A percentile compares a stretch with the other conserved stretches of the same genome.
Conservation (phyloP, 37 sponge, comb jelly and placozoan genomes). For the Axinella damicornis region DNA sequence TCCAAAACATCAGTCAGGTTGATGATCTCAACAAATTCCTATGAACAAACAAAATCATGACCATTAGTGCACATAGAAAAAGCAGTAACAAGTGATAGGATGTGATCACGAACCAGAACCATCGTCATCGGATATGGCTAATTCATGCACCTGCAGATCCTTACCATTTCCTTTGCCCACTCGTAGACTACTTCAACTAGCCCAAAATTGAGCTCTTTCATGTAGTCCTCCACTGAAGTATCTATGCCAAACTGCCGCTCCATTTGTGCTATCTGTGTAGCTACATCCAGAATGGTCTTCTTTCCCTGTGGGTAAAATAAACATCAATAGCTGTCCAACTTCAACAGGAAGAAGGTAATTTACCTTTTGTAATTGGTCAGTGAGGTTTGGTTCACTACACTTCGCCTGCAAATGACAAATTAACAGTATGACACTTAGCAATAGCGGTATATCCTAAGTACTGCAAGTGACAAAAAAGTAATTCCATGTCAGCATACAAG, state of each 20-base stretch:
- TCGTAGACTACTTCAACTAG: conserved; percentile 95
- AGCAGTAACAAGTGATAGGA: background rate
- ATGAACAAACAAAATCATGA: background rate
- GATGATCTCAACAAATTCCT: conserved; percentile 94
- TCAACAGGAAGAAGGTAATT: background rate
- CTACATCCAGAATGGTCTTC: conserved; percentile 69
- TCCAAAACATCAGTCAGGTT: conserved; percentile 92
- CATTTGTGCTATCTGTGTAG: conserved; percentile 65
- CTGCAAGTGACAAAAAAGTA: too few species aligned
- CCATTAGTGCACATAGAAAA: background rate
- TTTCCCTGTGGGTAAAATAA: conserved; percentile 57
- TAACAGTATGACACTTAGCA: too few species aligned
- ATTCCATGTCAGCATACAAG: too few species aligned
- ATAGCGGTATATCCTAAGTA: too few species aligned
- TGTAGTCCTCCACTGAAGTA: conserved; percentile 73
- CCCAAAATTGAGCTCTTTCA: conserved; percentile 88
- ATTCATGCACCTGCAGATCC: background rate
- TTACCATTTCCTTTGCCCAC: conserved; percentile 94
- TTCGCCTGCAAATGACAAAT: conserved; percentile 54
- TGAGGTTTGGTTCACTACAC: conserved; percentile 86
- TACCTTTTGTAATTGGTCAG: conserved; percentile 72
- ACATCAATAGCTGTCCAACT: background rate
- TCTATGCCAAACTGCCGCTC: conserved; percentile 76
- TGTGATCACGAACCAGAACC: background rate
- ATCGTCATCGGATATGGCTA: background rate